Percentiles rank a stretch among this genome's conserved stretches.
Evolutionary conservation across 2,797 vertebrate species (phyloP).

Genomic region (Anniella stebbinsi): DNA sequence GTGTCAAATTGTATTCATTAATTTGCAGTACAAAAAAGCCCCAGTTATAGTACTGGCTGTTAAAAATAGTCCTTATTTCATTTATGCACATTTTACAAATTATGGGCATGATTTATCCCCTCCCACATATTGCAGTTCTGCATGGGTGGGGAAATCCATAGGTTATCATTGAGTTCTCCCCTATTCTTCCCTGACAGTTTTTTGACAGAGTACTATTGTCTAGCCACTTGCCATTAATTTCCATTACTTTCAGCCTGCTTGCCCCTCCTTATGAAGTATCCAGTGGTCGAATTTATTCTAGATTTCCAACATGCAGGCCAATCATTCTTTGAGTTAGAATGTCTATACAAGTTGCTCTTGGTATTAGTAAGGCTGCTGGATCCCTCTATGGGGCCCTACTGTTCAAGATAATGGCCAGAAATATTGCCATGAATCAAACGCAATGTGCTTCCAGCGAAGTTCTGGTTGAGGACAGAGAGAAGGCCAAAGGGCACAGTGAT

Average conservation of each 20-base stretch:
- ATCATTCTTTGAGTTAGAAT: not conserved
- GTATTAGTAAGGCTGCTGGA: not conserved
- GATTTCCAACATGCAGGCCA: not conserved
- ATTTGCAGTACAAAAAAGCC: not conserved
- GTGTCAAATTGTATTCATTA: not conserved
- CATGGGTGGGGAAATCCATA: not conserved
- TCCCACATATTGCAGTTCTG: not conserved
- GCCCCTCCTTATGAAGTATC: not conserved
- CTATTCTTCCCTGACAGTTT: not conserved
- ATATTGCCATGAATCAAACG: not conserved
- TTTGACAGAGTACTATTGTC: not conserved
- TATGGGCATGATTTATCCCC: not conserved
- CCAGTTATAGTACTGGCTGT: not conserved
- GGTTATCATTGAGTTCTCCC: not conserved
- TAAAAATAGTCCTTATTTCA: not conserved
- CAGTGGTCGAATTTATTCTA: not conserved
- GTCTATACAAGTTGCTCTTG: not conserved
- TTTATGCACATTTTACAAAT: not conserved
- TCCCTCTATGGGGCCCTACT: not conserved
- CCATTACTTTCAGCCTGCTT: not conserved
- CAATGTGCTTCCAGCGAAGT: not conserved
- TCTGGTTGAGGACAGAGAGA: not conserved
- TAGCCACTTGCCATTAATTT: not conserved
- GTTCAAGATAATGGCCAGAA: not conserved
- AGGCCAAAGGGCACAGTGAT: not conserved